Evolutionary conservation across 1,140 invertebrate genomes (phyloP).

Genomic region (Megalonaias nervosa): DNA sequence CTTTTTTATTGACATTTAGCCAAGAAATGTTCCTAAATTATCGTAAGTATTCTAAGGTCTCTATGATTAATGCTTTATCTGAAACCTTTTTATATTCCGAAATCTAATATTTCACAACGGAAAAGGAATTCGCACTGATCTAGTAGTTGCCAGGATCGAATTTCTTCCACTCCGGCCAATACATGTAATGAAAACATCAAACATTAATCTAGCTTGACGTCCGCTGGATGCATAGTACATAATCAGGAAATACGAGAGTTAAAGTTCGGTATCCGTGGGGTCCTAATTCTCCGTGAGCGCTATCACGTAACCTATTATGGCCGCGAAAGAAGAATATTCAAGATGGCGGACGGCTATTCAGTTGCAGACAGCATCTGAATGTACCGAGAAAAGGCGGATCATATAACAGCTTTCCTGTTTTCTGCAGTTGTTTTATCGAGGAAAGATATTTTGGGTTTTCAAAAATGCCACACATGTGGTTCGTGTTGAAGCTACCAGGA

Average conservation of each 20-base stretch:
- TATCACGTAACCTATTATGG: constrained; percentile 17
- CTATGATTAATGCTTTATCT: no score
- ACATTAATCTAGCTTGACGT: constrained; percentile 40
- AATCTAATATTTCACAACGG: no score
- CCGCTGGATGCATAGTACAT: constrained; percentile 33
- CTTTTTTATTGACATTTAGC: no score
- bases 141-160: no score
- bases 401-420: constrained; percentile 15
- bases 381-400: constrained; percentile 22
- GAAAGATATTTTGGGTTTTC: constrained; percentile 29
- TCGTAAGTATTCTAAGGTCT: no score
- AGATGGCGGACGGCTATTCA: constrained; percentile 14
- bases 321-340: constrained; percentile 9
- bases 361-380: constrained; percentile 30
- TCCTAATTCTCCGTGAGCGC: constrained; percentile 16
- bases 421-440: constrained; percentile 34
- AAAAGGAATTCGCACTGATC: no score
- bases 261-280: constrained; percentile 16
- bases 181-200: constrained; percentile 39
- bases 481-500: constrained; percentile 1
- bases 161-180: background rate
- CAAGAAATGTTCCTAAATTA: no score
- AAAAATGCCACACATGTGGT: constrained; percentile 29
- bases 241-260: constrained; percentile 26
- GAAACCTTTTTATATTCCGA: no score